Percentiles rank a stretch among this genome's conserved stretches.
Evolutionary conservation across 2,113 vertebrate species (phyloP).

Genomic region (Connochaetes taurinus): DNA sequence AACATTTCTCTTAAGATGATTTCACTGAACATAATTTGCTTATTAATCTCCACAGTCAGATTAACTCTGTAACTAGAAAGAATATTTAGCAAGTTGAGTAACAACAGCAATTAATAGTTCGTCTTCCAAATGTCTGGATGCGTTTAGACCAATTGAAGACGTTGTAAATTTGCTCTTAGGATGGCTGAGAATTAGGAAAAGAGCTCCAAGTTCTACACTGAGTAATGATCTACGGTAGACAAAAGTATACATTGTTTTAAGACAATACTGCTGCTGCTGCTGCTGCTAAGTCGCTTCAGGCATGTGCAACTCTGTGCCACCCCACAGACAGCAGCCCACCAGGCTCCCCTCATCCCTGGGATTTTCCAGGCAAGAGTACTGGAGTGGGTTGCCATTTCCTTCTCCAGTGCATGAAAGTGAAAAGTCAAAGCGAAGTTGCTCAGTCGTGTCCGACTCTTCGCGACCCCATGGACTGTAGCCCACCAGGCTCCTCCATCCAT

Average conservation of each 20-base stretch:
- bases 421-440: no score
- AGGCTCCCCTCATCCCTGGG: no score
- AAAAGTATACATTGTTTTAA: not conserved
- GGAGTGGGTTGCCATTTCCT: no score
- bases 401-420: no score
- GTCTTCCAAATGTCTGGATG: not conserved
- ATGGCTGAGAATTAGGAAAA: not conserved
- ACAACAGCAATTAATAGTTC: not conserved
- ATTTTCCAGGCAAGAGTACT: no score
- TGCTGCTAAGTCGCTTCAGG: no score
- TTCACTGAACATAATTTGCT: not conserved
- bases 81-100: not conserved
- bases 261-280: not conserved
- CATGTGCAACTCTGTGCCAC: rapidly evolving
- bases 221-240: not conserved
- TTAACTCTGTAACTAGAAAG: not conserved
- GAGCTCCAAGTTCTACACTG: not conserved
- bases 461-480: no score
- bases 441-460: no score
- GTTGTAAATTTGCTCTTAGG: not conserved
- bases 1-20: not conserved
- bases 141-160: not conserved
- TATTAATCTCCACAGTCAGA: not conserved
- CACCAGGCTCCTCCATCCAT: no score
- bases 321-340: no score